A percentile compares a stretch with the other conserved stretches of the same genome.
phyloP scores from a whole-genome alignment of 2,113 vertebrate species.

The Maccullochella peelii region DNA sequence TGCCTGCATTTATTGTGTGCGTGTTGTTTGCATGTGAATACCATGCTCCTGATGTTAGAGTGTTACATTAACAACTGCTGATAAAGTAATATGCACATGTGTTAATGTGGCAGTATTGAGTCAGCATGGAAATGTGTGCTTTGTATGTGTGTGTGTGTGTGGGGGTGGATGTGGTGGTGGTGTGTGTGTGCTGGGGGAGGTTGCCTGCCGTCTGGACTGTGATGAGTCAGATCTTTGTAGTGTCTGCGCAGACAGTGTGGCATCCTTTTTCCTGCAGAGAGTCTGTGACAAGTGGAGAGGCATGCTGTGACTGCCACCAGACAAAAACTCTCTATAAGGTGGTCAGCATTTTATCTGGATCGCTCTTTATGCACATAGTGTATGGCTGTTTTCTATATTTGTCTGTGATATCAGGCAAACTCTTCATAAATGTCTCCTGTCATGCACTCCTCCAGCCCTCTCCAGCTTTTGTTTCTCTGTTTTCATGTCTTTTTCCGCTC shows the following conservation, averaged over 20 bases:
- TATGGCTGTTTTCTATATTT: neutral
- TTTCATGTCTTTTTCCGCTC: conserved; percentile 45
- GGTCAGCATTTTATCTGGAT: neutral
- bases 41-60: neutral
- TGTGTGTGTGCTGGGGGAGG: conserved; percentile 12
- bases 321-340: neutral
- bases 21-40: neutral
- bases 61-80: neutral
- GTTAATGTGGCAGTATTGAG: conserved; percentile 53
- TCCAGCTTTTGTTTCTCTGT: conserved; percentile 47
- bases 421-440: neutral
- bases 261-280: conserved; percentile 46
- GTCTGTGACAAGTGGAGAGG: conserved; percentile 30
- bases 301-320: conserved; percentile 9
- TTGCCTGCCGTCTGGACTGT: conserved; percentile 63
- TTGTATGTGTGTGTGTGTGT: neutral
- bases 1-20: no score
- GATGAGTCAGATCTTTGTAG: conserved; percentile 74
- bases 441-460: conserved; percentile 4
- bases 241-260: conserved; percentile 54
- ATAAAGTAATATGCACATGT: conserved; percentile 40
- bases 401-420: conserved; percentile 9
- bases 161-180: neutral
- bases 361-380: neutral
- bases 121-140: conserved; percentile 48